A percentile compares a stretch with the other conserved stretches of the same genome.
Conservation (phyloP, 1,140 invertebrate species). For the Druon quercuslanigerum region DNA sequence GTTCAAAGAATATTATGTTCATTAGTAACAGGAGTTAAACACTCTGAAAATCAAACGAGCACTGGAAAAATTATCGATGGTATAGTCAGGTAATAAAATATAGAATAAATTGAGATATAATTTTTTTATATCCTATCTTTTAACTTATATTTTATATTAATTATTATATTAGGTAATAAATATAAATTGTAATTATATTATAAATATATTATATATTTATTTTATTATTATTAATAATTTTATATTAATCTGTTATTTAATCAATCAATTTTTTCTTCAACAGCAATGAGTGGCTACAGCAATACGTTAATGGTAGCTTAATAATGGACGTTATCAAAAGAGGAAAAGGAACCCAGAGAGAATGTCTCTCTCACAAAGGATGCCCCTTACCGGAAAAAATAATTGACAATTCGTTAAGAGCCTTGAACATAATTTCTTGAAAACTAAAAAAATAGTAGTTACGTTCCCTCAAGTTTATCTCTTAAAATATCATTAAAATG, state of each 20-base stretch:
- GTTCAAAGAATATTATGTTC: conserved; percentile 66
- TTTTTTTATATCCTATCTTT: no score
- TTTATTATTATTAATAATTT: no score
- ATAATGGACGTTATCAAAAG: conserved; percentile 60
- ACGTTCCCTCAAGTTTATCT: no score
- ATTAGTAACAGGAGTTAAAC: conserved; percentile 54
- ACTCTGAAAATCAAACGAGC: conserved; percentile 57
- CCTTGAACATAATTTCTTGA: conserved; percentile 23
- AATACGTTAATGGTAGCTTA: conserved; percentile 61
- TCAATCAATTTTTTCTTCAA: not conserved
- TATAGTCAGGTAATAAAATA: conserved; percentile 62
- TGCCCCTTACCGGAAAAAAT: conserved; percentile 40
- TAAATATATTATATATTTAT: no score
- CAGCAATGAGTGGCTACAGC: conserved; percentile 62
- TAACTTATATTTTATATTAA: no score
- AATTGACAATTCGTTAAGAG: conserved; percentile 33
- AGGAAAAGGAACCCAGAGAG: conserved; percentile 46
- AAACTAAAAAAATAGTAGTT: no score
- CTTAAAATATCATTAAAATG: no score
- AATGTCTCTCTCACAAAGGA: conserved; percentile 53
- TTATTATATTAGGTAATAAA: no score
- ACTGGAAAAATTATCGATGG: conserved; percentile 71
- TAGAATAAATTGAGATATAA: not conserved
- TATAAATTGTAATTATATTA: no score
- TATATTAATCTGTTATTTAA: no score